Evolutionary conservation across 2,113 vertebrate species (phyloP), one percentile per base, ranked within the genome.

Genomic region (Sapayoa aenigma): DNA sequence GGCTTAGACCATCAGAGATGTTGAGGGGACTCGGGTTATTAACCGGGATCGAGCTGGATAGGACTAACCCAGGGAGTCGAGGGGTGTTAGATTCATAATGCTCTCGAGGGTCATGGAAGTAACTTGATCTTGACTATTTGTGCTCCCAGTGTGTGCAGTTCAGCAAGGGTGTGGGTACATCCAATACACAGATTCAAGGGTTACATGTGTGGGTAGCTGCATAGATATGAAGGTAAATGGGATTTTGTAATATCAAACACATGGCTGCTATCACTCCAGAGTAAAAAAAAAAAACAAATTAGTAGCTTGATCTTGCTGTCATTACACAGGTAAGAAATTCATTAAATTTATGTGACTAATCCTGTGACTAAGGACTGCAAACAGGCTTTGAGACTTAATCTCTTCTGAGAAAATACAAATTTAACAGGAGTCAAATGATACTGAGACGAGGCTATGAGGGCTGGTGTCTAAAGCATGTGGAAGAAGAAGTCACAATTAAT

Each of bases 381-480:
- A 75, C 11, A 60, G 72, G 22, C 20, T 72, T 60, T 74, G 31
- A 22, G n/a, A 47, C 28, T 86, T 90, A 91, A 93, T 79, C 23
- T 52, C 49, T 75, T 92, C 35, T 2, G 6, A 90, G 39, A 85
- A 77, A 84, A 93, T 80, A 50, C 73, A 55, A 66, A 4, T 94
- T 96, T 75, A 75, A 95, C 25, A 87, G 82, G 76, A 84, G 58
- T 49, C 86, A 95, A 76, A 74, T 47, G 23, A 68, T 72, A 22
- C 5, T 41, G 56, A 22, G 44, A 44, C n/a, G 12, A 75, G 53
- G n/a, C 42, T 58, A 18, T 24, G 10, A 87, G 30, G 65, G 42
- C 47, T 18, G 19, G 39, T 15, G 14, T 80, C 89, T 91, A 41
- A 46, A 85, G 33, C 35, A 63, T 35, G 24, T 60, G 13, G 68